phyloP scores from a whole-genome alignment of 2,888 invertebrate genomes.

The Tetragnatha montana region DNA sequence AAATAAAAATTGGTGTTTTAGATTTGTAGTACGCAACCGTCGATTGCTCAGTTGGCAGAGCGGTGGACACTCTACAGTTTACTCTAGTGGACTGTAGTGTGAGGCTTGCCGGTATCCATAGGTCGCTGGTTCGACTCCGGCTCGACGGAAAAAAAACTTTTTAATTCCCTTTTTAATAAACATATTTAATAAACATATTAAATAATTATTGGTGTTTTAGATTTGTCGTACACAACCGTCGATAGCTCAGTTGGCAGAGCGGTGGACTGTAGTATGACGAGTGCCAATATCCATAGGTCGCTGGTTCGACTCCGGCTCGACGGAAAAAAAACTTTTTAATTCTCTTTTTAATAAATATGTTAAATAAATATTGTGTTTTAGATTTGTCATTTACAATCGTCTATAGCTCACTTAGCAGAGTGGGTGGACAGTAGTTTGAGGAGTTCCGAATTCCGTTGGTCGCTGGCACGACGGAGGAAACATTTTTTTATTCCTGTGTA shows the following conservation, averaged over 20 bases:
- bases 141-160: not conserved
- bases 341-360: too few relatives aligned
- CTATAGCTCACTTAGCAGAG: conserved; percentile 74
- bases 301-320: conserved; percentile 18
- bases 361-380: too few relatives aligned
- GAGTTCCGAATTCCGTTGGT: too few relatives aligned
- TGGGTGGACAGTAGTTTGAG: conserved; percentile 38
- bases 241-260: conserved; percentile 74
- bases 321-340: not conserved
- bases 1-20: too few relatives aligned
- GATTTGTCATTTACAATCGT: conserved; percentile 50
- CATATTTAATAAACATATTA: too few relatives aligned
- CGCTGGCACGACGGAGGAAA: too few relatives aligned
- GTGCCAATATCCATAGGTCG: not conserved
- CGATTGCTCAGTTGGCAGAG: conserved; percentile 73
- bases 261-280: conserved; percentile 72
- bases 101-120: not conserved
- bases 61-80: conserved; percentile 70
- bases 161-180: too few relatives aligned
- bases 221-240: conserved; percentile 52
- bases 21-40: conserved; percentile 41
- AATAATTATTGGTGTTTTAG: too few relatives aligned
- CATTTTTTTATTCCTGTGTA: too few relatives aligned
- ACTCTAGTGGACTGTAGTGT: not conserved
- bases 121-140: not conserved